Conservation (phyloP, 2,113 vertebrate genomes). For the Gila orcuttii region DNA sequence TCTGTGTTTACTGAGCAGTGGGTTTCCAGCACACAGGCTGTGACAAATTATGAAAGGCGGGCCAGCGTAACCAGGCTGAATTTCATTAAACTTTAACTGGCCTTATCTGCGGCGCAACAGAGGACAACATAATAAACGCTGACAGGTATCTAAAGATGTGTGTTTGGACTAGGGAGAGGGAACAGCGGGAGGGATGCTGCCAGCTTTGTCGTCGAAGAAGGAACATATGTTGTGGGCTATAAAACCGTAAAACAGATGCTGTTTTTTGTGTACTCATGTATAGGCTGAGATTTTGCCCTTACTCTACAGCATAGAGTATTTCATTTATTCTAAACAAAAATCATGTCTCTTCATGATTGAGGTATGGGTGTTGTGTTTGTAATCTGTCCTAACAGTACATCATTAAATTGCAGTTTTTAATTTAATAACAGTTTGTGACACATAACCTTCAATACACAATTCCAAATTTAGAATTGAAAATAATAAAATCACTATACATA, state of each 20-base stretch:
- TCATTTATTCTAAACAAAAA: constrained; percentile 35
- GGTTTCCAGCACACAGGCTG: constrained; percentile 75
- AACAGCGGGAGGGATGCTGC: constrained; percentile 69
- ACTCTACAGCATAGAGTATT: constrained; percentile 62
- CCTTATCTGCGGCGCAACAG: constrained; percentile 73
- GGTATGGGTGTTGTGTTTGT: background rate
- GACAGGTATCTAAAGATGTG: constrained; percentile 77
- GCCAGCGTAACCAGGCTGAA: constrained; percentile 75
- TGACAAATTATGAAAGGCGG: constrained; percentile 81
- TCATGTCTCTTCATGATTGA: background rate
- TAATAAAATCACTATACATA: background rate
- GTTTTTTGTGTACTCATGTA: constrained; percentile 55
- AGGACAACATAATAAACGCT: constrained; percentile 78
- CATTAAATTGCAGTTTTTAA: background rate
- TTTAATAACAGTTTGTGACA: background rate
- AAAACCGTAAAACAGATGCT: constrained; percentile 78
- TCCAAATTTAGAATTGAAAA: background rate
- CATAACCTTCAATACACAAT: background rate
- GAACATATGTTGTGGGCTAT: constrained; percentile 73
- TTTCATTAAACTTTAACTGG: constrained; percentile 80
- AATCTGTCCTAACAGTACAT: background rate
- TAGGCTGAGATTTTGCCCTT: constrained; percentile 67
- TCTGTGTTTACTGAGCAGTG: constrained; percentile 77
- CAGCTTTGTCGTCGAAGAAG: constrained; percentile 75
- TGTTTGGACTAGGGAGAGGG: constrained; percentile 70